phyloP scores from a whole-genome alignment of 2,797 vertebrate species.

The Graptemys geographica region DNA sequence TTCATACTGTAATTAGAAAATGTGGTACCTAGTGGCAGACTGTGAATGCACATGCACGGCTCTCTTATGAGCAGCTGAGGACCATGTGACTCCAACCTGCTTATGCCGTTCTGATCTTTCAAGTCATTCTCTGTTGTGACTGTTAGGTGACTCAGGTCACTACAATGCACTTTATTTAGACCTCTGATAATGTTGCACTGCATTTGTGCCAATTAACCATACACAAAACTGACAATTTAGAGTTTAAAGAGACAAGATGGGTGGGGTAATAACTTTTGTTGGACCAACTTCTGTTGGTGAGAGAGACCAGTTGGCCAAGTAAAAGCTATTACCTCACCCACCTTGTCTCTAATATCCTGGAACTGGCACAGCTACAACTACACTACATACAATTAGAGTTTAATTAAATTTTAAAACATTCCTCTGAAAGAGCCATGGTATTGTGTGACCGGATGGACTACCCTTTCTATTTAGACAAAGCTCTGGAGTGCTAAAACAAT shows the following conservation, averaged over 20 bases:
- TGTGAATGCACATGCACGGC: neutral
- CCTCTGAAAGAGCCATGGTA: neutral
- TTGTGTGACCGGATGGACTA: neutral
- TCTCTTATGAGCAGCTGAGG: fast-evolving
- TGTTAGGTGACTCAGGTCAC: neutral
- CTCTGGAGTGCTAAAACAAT: neutral
- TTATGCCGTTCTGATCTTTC: neutral
- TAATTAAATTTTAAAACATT: neutral
- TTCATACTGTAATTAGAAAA: neutral
- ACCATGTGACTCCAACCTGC: neutral
- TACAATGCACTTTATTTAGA: neutral
- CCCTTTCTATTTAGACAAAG: neutral
- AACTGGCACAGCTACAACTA: neutral
- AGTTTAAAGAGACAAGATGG: neutral
- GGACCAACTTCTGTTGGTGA: neutral
- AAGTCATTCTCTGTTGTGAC: neutral
- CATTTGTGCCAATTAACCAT: fast-evolving
- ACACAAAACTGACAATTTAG: neutral
- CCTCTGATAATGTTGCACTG: neutral
- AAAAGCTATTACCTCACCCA: neutral
- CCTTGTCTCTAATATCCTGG: neutral
- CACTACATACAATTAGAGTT: neutral
- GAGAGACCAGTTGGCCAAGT: neutral
- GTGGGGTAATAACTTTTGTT: neutral
- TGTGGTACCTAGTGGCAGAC: neutral